Conservation (phyloP, 1,140 invertebrate genomes). For the Cotesia glomerata region DNA sequence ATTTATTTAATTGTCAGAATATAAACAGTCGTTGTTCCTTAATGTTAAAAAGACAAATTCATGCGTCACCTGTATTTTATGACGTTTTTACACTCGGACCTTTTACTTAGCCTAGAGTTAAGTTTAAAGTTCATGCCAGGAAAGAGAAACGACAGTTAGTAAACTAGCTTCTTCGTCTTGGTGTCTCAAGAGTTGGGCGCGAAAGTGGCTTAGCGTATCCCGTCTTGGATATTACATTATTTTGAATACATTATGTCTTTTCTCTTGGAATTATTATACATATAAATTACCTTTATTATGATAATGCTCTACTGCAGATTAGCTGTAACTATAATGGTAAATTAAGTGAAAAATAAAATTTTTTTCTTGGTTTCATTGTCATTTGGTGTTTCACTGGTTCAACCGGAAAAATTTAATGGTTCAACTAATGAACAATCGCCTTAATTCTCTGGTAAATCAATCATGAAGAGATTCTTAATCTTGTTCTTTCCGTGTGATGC, state of each 20-base stretch:
- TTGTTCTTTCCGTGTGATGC: too few species aligned
- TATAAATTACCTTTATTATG: background rate
- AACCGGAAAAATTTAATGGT: too few species aligned
- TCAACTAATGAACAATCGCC: too few species aligned
- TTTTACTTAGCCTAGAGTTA: background rate
- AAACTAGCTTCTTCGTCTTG: constrained; percentile 29
- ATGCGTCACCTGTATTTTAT: constrained; percentile 50
- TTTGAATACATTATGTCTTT: constrained; percentile 45
- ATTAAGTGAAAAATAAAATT: background rate
- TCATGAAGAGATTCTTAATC: too few species aligned
- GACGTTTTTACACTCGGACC: constrained; percentile 40
- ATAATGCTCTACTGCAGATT: background rate
- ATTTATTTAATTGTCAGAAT: constrained; percentile 35
- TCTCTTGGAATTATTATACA: constrained; percentile 37
- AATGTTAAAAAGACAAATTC: constrained; percentile 1
- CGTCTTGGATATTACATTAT: constrained; percentile 51
- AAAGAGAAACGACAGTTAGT: constrained; percentile 42
- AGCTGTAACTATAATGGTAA: background rate
- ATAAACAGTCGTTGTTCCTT: background rate
- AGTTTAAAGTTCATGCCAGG: constrained; percentile 6
- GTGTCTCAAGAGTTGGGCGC: background rate
- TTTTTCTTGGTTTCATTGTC: background rate
- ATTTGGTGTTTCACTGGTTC: too few species aligned
- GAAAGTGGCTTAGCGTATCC: background rate
- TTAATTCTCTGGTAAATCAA: too few species aligned